Percentiles rank a stretch among this genome's conserved stretches.
These are phyloP conservation scores for Ametastegia equiseti DNA, from an alignment of 2,888 invertebrate species.

Conservation along the genomic window DNA sequence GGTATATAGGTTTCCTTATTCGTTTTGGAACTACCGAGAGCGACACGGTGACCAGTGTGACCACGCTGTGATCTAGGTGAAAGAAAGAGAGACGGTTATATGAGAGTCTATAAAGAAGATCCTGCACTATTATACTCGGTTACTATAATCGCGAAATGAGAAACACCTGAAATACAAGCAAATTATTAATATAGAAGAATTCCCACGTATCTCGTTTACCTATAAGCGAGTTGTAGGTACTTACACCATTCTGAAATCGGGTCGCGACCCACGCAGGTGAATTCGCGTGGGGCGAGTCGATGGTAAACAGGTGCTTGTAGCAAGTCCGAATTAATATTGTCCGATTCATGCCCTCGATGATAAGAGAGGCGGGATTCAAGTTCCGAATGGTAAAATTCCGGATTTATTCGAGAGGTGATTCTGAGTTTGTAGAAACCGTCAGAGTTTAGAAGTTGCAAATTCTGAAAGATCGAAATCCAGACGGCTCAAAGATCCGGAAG, in stretches of 20 bases:
- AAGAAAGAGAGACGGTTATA: slow-evolving; percentile 3
- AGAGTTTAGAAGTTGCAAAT: too few relatives aligned
- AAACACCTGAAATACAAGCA: not conserved
- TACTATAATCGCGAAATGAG: not conserved
- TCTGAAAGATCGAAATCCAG: too few relatives aligned
- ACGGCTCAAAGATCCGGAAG: too few relatives aligned
- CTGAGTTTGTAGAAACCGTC: too few relatives aligned
- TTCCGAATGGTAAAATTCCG: not conserved
- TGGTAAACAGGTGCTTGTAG: slow-evolving; percentile 41
- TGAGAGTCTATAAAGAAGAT: too few relatives aligned
- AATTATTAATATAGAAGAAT: not conserved
- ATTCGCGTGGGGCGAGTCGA: slow-evolving; percentile 48
- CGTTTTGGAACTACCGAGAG: not conserved
- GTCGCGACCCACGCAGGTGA: slow-evolving; percentile 57
- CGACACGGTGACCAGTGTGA: not conserved
- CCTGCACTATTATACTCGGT: not conserved
- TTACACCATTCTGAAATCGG: slow-evolving; percentile 57
- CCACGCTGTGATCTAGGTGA: slow-evolving; percentile 22
- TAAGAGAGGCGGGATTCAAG: not conserved
- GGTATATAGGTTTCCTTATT: slow-evolving; percentile 4
- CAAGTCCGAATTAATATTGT: not conserved
- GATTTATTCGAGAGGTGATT: too few relatives aligned
- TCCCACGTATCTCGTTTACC: too few relatives aligned
- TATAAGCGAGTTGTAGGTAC: too few relatives aligned
- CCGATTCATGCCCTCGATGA: not conserved